Base-by-base conservation (phyloP, 2,888 invertebrate genomes). In the Lysandra bellargus region DNA sequence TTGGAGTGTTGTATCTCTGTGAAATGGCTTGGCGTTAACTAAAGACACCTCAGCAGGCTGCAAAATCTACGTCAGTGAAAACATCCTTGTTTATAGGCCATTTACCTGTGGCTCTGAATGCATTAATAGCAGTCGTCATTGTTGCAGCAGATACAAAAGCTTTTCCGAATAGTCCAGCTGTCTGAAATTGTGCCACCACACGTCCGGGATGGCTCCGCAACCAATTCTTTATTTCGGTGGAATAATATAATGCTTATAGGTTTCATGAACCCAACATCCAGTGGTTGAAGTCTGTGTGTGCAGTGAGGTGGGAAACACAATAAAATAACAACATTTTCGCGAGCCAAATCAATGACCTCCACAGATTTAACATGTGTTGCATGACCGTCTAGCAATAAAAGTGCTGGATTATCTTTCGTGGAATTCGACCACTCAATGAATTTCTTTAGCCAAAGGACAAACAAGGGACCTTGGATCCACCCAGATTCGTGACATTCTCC, bases 401-500 rank as follows among this genome's bases (percentile, higher is more conserved):
- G 79, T 69, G 82, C 44, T 44, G 44, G 44, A 44, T 44, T 44
- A 44, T 44, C 44, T 44, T 44, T 44, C 7, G 44, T 44, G 44
- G 44, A 44, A 44, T 44, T 7, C 44, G 44, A 44, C 44, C 44
- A 44, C 44, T 44, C 44, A 44, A 82, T 64, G 61, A 82, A 84
- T 78, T 78, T n/a, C 81, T 82, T 78, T 78, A 83, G 83, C 83
- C 81, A 83, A 53, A 7, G 80, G 73, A 79, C 72, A 74, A 83
- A 82, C 60, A 78, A 79, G 82, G 69, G 81, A 60, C 78, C 81
- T 83, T 60, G 40, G 40, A 40, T 40, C 40, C 40, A 84, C 83
- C 83, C 87, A 88, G 17, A 87, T 86, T 81, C 82, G 81, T 80
- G 83, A 82, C 83, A 85, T 77, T 80, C 83, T 78, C 80, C 83